Conservation (phyloP, 2,888 invertebrate species). For the Drosophila mayaguana region DNA sequence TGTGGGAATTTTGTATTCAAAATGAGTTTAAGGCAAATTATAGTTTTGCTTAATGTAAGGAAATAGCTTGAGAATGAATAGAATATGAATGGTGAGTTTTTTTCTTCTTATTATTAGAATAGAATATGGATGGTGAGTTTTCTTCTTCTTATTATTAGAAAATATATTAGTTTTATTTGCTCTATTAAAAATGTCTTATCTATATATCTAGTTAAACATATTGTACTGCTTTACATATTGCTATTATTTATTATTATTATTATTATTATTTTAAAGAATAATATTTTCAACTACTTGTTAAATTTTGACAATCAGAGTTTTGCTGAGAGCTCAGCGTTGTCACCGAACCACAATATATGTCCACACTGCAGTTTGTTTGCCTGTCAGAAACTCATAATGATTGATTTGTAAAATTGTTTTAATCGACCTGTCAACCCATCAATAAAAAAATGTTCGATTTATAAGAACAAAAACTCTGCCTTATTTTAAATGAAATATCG, state of each 20-base stretch:
- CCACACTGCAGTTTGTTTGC: neutral
- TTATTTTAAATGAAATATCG: neutral
- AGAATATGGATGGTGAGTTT: too few relatives aligned
- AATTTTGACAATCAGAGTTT: neutral
- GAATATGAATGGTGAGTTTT: too few relatives aligned
- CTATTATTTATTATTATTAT: too few relatives aligned
- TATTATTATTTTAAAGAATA: too few relatives aligned
- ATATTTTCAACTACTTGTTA: neutral
- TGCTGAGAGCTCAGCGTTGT: too few relatives aligned
- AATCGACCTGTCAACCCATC: slow-evolving; percentile 8
- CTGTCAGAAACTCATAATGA: slow-evolving; percentile 2
- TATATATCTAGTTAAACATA: too few relatives aligned
- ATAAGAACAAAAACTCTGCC: slow-evolving; percentile 1
- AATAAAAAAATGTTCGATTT: slow-evolving; percentile 3
- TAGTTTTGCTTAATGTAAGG: neutral
- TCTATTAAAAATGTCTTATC: too few relatives aligned
- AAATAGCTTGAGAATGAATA: too few relatives aligned
- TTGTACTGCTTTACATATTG: too few relatives aligned
- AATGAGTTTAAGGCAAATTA: neutral
- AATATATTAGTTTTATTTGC: too few relatives aligned
- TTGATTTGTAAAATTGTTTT: slow-evolving; percentile 5
- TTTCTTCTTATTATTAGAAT: too few relatives aligned
- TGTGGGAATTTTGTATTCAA: neutral
- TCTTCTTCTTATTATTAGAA: too few relatives aligned
- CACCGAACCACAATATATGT: neutral